Evolutionary conservation across 2,113 vertebrate genomes (phyloP), one percentile per base, ranked within the genome.

Genomic region (Dicentrarchus labrax): DNA sequence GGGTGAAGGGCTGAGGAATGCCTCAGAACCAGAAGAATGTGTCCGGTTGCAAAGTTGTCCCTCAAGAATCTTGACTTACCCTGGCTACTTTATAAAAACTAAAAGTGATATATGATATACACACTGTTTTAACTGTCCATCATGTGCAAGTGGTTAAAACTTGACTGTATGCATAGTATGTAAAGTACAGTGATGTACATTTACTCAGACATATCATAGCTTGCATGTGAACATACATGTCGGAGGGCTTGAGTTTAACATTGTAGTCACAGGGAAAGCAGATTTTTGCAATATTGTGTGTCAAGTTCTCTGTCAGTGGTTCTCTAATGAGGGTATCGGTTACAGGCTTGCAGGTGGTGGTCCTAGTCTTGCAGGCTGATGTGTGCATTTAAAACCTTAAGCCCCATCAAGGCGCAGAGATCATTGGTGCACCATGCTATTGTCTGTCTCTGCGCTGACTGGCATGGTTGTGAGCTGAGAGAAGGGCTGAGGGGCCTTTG

Each of bases 271-370:
- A 70, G 71, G 12, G 69, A 76, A 72, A 82, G 64, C 24, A 36
- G 70, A 80, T 84, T 84, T 86, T 71, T 64, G 74, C 78, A 75
- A 78, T 88, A 88, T 76, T 69, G 54, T 88, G 88, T 92, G 87
- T 91, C 89, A 82, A 62, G 86, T 84, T 86, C 82, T 75, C 91
- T 84, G 84, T 90, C 83, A 88, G 82, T 88, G 84, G 75, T 72
- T 88, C 72, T 72, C 83, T 93, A 94, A 94, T 94, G 84, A 93
- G 82, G 76, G 86, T 90, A 90, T 96, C 84, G 2, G 67, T 94
- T 92, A 91, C 93, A 86, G 72, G 73, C 82, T 85, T 89, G 86
- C 86, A 91, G 86, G 90, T 75, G 89, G 89, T 85, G 87, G 77
- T 92, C 78, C 73, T 5, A 67, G 47, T 87, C 85, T 83, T 57